Evolutionary conservation across 2,797 vertebrate genomes (phyloP).

Genomic region (Epinephelus awoara): DNA sequence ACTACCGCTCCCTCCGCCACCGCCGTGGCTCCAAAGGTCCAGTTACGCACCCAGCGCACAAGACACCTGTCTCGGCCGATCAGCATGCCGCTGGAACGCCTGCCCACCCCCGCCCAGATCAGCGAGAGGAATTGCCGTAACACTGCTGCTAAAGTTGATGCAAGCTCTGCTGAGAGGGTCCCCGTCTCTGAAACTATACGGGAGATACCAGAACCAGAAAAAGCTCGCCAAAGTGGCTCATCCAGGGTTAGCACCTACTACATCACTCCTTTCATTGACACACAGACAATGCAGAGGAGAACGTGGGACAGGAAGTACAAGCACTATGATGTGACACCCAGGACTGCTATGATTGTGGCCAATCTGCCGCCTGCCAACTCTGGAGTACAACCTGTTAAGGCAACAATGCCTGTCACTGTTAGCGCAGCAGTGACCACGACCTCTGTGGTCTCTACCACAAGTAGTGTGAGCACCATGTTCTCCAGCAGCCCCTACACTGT

Average conservation of each 20-base stretch:
- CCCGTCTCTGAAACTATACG: slow-evolving; percentile 83
- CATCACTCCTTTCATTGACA: slow-evolving; percentile 90
- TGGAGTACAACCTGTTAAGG: slow-evolving; percentile 66
- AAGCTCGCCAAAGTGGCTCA: slow-evolving; percentile 64
- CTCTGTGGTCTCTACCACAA: slow-evolving; percentile 24
- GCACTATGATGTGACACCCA: slow-evolving; percentile 90
- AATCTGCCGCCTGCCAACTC: slow-evolving; percentile 85
- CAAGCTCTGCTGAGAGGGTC: slow-evolving; percentile 56
- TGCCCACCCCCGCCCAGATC: slow-evolving; percentile 83
- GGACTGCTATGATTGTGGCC: slow-evolving; percentile 90
- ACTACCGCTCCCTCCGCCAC: slow-evolving; percentile 48
- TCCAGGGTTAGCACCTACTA: slow-evolving; percentile 85
- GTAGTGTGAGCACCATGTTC: slow-evolving; percentile 67
- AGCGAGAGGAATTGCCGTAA: slow-evolving; percentile 87
- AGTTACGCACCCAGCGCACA: slow-evolving; percentile 85
- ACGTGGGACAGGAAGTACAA: slow-evolving; percentile 93
- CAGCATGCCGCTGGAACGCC: slow-evolving; percentile 93
- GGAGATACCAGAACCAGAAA: slow-evolving; percentile 88
- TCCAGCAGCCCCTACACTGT: slow-evolving; percentile 78
- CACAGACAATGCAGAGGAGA: slow-evolving; percentile 87
- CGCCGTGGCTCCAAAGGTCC: slow-evolving; percentile 80
- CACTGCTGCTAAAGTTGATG: slow-evolving; percentile 45
- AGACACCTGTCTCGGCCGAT: slow-evolving; percentile 88
- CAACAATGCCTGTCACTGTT: slow-evolving; percentile 37
- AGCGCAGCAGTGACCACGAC: slow-evolving; percentile 39